phyloP scores from a whole-genome alignment of 2,113 vertebrate genomes.

The Elaphurus davidianus region DNA sequence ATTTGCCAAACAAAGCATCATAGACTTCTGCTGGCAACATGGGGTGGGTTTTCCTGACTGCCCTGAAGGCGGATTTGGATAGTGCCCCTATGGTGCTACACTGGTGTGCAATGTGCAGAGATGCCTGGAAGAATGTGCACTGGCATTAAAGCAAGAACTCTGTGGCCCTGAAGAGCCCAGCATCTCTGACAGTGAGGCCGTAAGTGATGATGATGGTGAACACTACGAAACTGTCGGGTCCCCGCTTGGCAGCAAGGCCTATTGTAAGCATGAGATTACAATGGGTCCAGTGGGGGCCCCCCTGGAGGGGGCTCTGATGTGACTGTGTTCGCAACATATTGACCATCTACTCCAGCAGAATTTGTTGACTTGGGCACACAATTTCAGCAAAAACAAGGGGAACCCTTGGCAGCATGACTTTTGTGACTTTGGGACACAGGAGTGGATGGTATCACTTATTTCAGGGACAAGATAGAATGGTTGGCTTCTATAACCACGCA shows the following conservation, averaged over 20 bases:
- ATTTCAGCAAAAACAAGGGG: neutral
- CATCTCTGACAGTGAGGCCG: neutral
- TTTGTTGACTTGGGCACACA: neutral
- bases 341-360: neutral
- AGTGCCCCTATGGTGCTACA: neutral
- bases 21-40: neutral
- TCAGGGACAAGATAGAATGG: neutral
- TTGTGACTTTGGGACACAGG: neutral
- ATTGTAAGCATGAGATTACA: neutral
- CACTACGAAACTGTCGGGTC: neutral
- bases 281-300: neutral
- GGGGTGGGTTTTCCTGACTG: neutral
- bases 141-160: neutral
- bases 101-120: accelerated
- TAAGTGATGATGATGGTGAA: neutral
- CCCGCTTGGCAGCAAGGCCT: neutral
- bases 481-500: neutral
- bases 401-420: neutral
- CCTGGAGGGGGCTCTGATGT: neutral
- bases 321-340: neutral
- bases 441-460: neutral
- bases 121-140: neutral
- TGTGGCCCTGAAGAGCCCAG: neutral
- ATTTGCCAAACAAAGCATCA: neutral
- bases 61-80: neutral